Evolutionary conservation across 1,140 invertebrate genomes (phyloP).

Genomic region (Prorops nasuta): DNA sequence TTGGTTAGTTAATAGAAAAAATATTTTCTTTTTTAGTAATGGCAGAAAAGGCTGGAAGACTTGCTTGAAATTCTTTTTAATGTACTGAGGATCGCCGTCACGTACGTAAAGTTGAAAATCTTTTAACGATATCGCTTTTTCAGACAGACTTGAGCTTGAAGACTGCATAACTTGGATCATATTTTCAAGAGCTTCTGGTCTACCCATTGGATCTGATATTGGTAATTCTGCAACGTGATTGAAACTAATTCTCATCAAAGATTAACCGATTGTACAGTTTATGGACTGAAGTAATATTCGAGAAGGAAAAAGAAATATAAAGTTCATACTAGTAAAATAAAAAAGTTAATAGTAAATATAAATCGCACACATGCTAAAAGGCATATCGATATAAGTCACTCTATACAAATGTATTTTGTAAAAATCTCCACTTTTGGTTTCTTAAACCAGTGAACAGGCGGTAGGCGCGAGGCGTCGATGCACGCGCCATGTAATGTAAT

Average conservation of each 20-base stretch:
- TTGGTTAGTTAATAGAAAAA: not conserved
- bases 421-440: too few species aligned
- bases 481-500: too few species aligned
- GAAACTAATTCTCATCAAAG: not conserved
- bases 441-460: too few species aligned
- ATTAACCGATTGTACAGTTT: too few species aligned
- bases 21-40: not conserved
- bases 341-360: too few species aligned
- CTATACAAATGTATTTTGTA: too few species aligned
- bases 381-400: too few species aligned
- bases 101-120: slow-evolving; percentile 51
- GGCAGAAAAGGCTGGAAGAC: slow-evolving; percentile 6
- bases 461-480: too few species aligned
- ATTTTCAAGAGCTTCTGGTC: slow-evolving; percentile 50
- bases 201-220: slow-evolving; percentile 41
- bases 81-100: slow-evolving; percentile 44
- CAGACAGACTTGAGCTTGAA: slow-evolving; percentile 29
- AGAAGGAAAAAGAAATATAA: not conserved
- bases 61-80: slow-evolving; percentile 61
- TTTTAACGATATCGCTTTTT: slow-evolving; percentile 43
- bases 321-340: not conserved
- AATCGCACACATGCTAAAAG: too few species aligned
- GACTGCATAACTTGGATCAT: slow-evolving; percentile 44
- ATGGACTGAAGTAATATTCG: too few species aligned
- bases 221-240: slow-evolving; percentile 29